Evolutionary conservation across 2,797 vertebrate species (phyloP).

Genomic region (Parauchenoglanis punctatus): DNA sequence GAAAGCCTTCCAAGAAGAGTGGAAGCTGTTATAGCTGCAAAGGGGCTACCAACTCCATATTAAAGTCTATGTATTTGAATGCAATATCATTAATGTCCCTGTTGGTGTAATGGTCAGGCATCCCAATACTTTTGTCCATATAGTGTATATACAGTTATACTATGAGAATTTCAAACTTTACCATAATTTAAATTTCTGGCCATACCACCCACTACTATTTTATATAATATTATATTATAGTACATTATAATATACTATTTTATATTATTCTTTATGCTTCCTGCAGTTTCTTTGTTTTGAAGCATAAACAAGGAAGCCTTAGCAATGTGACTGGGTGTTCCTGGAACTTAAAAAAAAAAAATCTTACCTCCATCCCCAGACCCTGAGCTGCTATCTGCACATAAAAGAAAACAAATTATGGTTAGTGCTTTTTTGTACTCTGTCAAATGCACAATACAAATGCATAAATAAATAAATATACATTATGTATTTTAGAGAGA

Average conservation of each 20-base stretch:
- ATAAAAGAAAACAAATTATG: conserved; percentile 48
- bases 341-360: background rate
- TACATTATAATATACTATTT: background rate
- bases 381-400: conserved; percentile 88
- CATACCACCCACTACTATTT: conserved; percentile 5
- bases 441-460: background rate
- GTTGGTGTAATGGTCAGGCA: no score
- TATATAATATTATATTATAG: background rate
- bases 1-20: no score
- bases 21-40: no score
- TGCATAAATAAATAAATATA: background rate
- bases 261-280: background rate
- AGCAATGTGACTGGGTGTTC: background rate
- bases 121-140: no score
- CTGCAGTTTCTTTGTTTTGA: background rate
- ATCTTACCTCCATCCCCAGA: conserved; percentile 89
- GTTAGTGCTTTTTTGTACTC: background rate
- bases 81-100: no score
- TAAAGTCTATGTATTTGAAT: no score
- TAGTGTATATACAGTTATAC: no score
- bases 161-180: background rate
- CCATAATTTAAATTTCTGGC: background rate
- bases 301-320: background rate
- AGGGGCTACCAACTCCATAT: no score
- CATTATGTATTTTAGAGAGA: background rate